Percentiles rank a stretch among this genome's conserved stretches.
Evolutionary conservation across 2,797 vertebrate genomes (phyloP).

Genomic region (Margarornis squamiger): DNA sequence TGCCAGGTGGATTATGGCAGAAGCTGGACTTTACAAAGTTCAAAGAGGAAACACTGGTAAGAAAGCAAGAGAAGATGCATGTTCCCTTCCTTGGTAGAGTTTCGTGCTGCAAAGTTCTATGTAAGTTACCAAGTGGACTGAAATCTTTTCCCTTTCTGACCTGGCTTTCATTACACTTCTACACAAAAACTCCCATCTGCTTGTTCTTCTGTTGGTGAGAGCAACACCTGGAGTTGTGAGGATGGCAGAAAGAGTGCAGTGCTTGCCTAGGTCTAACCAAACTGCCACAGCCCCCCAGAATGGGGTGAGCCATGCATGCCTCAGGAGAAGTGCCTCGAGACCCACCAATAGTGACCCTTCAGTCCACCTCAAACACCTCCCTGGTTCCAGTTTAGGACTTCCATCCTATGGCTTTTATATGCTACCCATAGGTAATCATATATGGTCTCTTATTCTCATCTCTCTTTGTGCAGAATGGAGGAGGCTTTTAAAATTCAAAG

Average conservation of each 20-base stretch:
- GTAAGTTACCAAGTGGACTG: background rate
- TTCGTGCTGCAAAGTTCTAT: background rate
- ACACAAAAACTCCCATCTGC: background rate
- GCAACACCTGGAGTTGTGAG: background rate
- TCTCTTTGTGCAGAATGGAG: background rate
- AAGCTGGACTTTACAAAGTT: background rate
- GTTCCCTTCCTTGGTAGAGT: background rate
- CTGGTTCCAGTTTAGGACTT: background rate
- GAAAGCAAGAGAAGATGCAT: background rate
- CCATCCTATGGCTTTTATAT: background rate
- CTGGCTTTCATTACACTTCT: background rate
- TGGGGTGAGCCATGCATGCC: rapidly evolving
- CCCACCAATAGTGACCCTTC: background rate
- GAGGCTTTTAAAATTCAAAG: slow-evolving; percentile 22
- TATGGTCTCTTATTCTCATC: background rate
- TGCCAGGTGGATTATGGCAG: background rate
- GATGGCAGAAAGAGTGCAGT: background rate
- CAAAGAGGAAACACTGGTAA: background rate
- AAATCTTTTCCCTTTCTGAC: background rate
- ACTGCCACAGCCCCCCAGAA: background rate
- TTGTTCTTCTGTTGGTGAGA: background rate
- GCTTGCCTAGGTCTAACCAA: background rate
- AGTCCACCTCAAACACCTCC: background rate
- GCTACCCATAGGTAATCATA: background rate
- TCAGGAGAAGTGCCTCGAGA: background rate